phyloP scores from a whole-genome alignment of 2,113 vertebrate species.

The Pachypanchax playfairii region DNA sequence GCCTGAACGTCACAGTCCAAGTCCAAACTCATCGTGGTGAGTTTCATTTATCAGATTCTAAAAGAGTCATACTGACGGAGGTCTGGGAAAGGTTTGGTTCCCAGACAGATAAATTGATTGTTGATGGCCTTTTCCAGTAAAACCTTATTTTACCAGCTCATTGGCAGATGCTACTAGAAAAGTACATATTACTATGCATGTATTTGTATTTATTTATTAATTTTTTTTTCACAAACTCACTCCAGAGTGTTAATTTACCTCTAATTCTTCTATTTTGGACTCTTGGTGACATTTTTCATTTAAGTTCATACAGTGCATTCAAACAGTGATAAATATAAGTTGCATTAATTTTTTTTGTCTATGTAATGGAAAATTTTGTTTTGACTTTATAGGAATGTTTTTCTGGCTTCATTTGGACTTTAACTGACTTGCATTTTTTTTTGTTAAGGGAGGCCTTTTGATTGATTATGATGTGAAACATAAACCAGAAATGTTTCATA shows the following conservation, averaged over 20 bases:
- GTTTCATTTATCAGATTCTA: conserved; percentile 57
- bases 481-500: conserved; percentile 45
- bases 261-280: too few species aligned
- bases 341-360: conserved; percentile 41
- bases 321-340: conserved; percentile 54
- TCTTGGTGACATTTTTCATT: too few species aligned
- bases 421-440: conserved; percentile 50
- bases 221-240: too few species aligned
- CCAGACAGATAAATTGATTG: conserved; percentile 60
- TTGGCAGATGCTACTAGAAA: conserved; percentile 15
- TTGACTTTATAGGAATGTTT: conserved; percentile 63
- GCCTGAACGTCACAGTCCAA: conserved; percentile 25
- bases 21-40: conserved; percentile 48
- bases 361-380: conserved; percentile 31
- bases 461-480: conserved; percentile 57
- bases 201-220: too few species aligned
- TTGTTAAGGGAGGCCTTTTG: conserved; percentile 35
- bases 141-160: conserved; percentile 12
- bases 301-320: conserved; percentile 16
- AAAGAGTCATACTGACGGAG: conserved; percentile 32
- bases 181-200: conserved; percentile 3
- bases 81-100: conserved; percentile 79
- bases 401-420: conserved; percentile 52
- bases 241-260: too few species aligned
- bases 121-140: conserved; percentile 22